These are phyloP conservation scores for Caenorhabditis becei DNA, from an alignment of 2,888 invertebrate genomes.

Conservation along the genomic window DNA sequence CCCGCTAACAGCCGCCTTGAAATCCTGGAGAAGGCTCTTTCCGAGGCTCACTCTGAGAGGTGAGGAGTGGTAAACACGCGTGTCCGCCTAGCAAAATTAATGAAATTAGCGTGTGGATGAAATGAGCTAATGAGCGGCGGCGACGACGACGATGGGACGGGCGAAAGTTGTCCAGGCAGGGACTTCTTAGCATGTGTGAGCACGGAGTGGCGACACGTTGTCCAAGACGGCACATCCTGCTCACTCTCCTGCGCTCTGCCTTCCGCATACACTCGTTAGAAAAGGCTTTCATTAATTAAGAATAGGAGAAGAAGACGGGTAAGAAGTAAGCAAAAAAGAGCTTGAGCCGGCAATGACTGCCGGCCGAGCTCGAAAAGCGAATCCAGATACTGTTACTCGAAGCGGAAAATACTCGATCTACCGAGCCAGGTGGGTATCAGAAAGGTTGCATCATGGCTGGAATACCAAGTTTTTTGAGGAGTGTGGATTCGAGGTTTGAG, in stretches of 20 bases:
- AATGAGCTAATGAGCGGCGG: conserved; percentile 62
- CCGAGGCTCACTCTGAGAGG: conserved; percentile 3
- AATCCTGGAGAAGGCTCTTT: conserved; percentile 5
- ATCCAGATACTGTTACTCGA: too few species aligned
- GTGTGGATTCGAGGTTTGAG: background rate
- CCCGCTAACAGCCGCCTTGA: background rate
- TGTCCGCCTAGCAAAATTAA: conserved; percentile 49
- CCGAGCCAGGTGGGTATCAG: too few species aligned
- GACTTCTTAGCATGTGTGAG: conserved; percentile 7
- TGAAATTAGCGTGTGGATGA: conserved; percentile 63
- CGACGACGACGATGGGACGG: background rate
- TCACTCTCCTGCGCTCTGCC: conserved; percentile 20
- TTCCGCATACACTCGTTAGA: conserved; percentile 57
- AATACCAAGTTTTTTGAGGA: too few species aligned
- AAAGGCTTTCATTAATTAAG: conserved; percentile 62
- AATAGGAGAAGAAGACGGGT: conserved; percentile 23
- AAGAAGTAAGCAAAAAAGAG: conserved; percentile 32
- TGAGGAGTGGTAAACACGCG: conserved; percentile 26
- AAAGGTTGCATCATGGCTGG: too few species aligned
- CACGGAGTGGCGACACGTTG: conserved; percentile 1
- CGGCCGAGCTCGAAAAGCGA: too few species aligned
- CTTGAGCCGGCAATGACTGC: conserved; percentile 5
- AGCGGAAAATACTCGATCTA: too few species aligned
- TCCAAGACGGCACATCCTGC: conserved; percentile 10
- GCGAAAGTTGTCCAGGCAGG: background rate